Evolutionary conservation across 2,888 invertebrate genomes (phyloP).

Genomic region (Colletes collaris): DNA sequence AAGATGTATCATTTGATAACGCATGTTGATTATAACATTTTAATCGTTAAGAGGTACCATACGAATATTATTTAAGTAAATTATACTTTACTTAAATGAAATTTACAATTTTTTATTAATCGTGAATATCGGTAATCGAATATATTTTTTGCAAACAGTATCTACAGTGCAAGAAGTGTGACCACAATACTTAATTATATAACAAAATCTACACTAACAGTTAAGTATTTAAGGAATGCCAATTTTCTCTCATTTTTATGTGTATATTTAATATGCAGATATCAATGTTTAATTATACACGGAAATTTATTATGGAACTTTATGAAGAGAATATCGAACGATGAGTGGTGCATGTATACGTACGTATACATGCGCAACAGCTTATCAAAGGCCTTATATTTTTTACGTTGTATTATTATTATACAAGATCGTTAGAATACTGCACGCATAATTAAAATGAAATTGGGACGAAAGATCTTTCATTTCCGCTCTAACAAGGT

Average conservation of each 20-base stretch:
- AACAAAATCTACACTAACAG: conserved; percentile 14
- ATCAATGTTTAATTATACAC: conserved; percentile 30
- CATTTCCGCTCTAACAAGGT: too few species aligned
- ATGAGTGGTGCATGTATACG: conserved; percentile 27
- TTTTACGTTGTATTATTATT: conserved; percentile 29
- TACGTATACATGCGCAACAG: conserved; percentile 21
- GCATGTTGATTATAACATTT: conserved; percentile 29
- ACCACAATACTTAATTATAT: conserved; percentile 35
- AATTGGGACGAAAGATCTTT: too few species aligned
- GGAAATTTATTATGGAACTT: conserved; percentile 20
- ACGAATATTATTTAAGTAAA: conserved; percentile 15
- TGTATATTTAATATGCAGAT: conserved; percentile 16
- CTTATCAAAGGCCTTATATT: conserved; percentile 32
- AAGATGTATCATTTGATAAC: conserved; percentile 27
- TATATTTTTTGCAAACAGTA: conserved; percentile 30
- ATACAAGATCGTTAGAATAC: conserved; percentile 1
- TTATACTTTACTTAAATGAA: conserved; percentile 12
- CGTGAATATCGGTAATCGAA: conserved; percentile 21
- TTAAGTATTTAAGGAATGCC: conserved; percentile 25
- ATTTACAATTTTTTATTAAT: conserved; percentile 29
- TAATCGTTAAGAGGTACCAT: conserved; percentile 17
- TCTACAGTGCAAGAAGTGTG: conserved; percentile 20
- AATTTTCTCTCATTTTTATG: conserved; percentile 22
- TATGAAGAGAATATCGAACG: conserved; percentile 21
- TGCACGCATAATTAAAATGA: too few species aligned